A percentile compares a stretch with the other conserved stretches of the same genome.
These are phyloP conservation scores for Callopanchax toddi DNA, from an alignment of 2,113 vertebrate genomes.

Conservation along the genomic window DNA sequence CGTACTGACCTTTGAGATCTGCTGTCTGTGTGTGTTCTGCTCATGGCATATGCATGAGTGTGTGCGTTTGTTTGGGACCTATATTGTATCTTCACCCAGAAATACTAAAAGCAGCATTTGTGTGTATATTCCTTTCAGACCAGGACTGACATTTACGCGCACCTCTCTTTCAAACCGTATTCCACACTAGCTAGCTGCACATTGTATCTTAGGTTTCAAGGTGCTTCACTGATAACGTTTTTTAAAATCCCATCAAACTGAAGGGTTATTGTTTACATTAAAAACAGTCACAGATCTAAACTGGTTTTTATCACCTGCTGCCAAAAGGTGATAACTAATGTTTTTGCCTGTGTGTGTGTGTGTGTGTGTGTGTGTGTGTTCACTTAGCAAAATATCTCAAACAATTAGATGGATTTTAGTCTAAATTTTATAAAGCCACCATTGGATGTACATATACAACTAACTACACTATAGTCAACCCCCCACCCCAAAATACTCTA, in stretches of 20 bases:
- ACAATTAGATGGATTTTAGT: no score
- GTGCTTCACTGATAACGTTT: background rate
- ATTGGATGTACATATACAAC: no score
- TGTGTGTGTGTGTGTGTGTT: no score
- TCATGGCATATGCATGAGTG: slow-evolving; percentile 4
- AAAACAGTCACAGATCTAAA: background rate
- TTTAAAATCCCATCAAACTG: background rate
- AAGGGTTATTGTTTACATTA: background rate
- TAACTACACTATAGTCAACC: no score
- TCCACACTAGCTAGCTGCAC: background rate
- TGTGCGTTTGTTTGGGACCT: slow-evolving; percentile 4
- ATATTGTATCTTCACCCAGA: slow-evolving; percentile 14
- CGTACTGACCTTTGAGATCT: slow-evolving; percentile 59
- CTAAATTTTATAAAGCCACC: no score
- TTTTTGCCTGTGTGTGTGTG: background rate
- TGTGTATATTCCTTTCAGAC: background rate
- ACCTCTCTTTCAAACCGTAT: background rate
- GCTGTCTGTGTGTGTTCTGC: slow-evolving; percentile 13
- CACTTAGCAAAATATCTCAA: no score
- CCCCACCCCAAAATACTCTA: no score
- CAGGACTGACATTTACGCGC: background rate
- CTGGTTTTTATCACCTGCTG: no score
- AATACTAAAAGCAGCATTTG: background rate
- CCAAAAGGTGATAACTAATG: no score
- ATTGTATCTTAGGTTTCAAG: background rate